Conservation (phyloP, 2,113 vertebrate genomes). For the Antechinus stuartii region DNA sequence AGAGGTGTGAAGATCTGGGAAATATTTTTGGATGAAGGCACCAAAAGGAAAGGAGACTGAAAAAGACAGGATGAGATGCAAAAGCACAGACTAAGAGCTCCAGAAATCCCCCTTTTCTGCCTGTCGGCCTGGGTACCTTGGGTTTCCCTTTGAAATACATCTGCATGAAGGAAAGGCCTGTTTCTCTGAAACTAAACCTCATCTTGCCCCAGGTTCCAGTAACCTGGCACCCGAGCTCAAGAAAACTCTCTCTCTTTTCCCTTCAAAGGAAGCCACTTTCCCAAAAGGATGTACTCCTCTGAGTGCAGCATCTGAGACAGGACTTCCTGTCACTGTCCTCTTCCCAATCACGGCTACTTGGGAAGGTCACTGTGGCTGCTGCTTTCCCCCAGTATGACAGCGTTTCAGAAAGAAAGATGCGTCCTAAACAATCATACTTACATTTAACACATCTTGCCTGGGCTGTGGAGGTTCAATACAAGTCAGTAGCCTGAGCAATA, state of each 20-base stretch:
- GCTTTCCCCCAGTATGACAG: background rate
- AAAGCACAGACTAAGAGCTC: background rate
- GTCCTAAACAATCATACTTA: slow-evolving; percentile 80
- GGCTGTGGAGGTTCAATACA: slow-evolving; percentile 98
- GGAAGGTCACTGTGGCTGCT: fast-evolving
- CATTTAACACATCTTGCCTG: slow-evolving; percentile 95
- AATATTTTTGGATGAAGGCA: background rate
- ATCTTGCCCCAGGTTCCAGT: background rate
- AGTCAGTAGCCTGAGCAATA: slow-evolving; percentile 97
- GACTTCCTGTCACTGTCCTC: too few relatives aligned
- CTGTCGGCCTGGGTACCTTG: too few relatives aligned
- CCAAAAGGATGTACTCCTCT: background rate
- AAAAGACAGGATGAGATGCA: background rate
- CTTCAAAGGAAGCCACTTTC: background rate
- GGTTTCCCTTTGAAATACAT: background rate
- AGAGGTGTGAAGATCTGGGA: background rate
- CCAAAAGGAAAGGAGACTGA: background rate
- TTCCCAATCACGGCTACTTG: too few relatives aligned
- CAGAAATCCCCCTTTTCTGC: background rate
- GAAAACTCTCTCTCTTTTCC: background rate
- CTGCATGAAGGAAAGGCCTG: background rate
- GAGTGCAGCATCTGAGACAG: too few relatives aligned
- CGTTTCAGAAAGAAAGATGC: fast-evolving
- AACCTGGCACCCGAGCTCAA: too few relatives aligned
- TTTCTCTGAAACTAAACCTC: background rate